These are phyloP conservation scores for Drosophila setifemur DNA, from an alignment of 1,140 invertebrate genomes.

Conservation along the genomic window DNA sequence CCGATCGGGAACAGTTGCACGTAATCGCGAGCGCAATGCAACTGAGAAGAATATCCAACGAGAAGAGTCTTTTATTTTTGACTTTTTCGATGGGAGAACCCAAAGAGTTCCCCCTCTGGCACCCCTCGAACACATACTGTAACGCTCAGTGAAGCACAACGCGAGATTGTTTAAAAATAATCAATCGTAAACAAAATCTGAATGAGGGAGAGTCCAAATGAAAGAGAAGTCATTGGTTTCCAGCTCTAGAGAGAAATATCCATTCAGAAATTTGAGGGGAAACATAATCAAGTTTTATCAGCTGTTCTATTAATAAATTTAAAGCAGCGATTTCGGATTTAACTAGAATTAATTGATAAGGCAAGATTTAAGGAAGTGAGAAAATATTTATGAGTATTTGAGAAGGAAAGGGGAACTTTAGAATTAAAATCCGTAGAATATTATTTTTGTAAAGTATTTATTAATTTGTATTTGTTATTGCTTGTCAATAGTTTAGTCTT, in stretches of 20 bases:
- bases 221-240: neutral
- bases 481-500: constrained; percentile 43
- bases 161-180: constrained; percentile 54
- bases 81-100: constrained; percentile 22
- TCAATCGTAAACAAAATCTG: constrained; percentile 49
- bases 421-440: neutral
- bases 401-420: neutral
- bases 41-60: constrained; percentile 49
- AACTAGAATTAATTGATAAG: neutral
- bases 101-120: neutral
- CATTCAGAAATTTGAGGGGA: neutral
- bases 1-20: constrained; percentile 58
- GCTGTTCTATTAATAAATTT: constrained; percentile 24
- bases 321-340: constrained; percentile 4
- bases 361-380: neutral
- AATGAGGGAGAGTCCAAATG: neutral
- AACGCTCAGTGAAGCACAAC: constrained; percentile 62
- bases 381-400: neutral
- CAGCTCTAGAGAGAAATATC: neutral
- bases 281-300: constrained; percentile 12
- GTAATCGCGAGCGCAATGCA: constrained; percentile 70
- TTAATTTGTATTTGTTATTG: constrained; percentile 40
- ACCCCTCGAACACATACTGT: constrained; percentile 24
- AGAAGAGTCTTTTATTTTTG: constrained; percentile 68
- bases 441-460: constrained; percentile 19